A percentile compares a stretch with the other conserved stretches of the same genome.
phyloP scores from a whole-genome alignment of 2,888 invertebrate genomes.

The Epistrophe eligans region DNA sequence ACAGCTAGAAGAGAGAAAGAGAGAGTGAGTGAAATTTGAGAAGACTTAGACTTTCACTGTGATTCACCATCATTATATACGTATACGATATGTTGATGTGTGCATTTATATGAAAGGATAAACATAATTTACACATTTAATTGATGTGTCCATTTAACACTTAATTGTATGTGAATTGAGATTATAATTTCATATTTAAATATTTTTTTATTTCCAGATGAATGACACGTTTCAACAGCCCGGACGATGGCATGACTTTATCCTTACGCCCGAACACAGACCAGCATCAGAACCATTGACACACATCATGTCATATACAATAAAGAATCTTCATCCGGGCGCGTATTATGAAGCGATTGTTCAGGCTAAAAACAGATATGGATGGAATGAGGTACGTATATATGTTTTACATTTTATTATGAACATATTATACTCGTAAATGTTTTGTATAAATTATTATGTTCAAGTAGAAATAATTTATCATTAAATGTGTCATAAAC shows the following conservation, averaged over 20 bases:
- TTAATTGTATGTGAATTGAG: constrained; percentile 39
- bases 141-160: constrained; percentile 44
- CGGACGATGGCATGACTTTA: constrained; percentile 88
- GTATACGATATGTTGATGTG: not conserved
- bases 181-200: constrained; percentile 30
- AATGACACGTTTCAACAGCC: constrained; percentile 90
- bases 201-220: constrained; percentile 84
- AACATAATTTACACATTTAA: constrained; percentile 42
- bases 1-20: not conserved
- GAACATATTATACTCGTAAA: too few species aligned
- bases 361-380: constrained; percentile 90
- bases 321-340: constrained; percentile 87
- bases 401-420: too few species aligned
- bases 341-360: constrained; percentile 90
- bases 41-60: not conserved
- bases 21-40: not conserved
- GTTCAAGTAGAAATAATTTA: constrained; percentile 33
- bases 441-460: not conserved
- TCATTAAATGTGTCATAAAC: constrained; percentile 29
- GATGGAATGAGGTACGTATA: constrained; percentile 88
- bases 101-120: not conserved
- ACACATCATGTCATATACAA: constrained; percentile 87
- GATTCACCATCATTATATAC: not conserved
- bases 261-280: constrained; percentile 83
- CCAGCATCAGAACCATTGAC: constrained; percentile 84